Evolutionary conservation across 2,888 invertebrate species (phyloP).

Genomic region (Orthosia gracilis): DNA sequence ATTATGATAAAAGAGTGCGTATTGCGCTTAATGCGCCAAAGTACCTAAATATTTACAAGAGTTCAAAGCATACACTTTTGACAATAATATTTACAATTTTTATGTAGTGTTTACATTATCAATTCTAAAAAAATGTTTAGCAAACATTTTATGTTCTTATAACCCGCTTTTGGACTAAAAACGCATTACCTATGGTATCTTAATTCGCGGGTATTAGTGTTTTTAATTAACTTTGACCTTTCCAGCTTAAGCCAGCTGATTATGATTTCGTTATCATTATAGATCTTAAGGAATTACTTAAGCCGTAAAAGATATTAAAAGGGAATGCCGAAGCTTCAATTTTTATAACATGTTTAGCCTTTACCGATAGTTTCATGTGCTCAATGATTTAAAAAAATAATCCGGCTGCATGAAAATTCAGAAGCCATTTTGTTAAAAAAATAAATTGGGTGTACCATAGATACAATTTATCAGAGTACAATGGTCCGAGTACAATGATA

Average conservation of each 20-base stretch:
- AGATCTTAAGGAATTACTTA: slow-evolving; percentile 13
- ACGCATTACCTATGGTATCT: background rate
- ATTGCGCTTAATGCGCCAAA: slow-evolving; percentile 4
- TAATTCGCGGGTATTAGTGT: slow-evolving; percentile 11
- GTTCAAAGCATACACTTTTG: slow-evolving; percentile 52
- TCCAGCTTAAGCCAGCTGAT: slow-evolving; percentile 23
- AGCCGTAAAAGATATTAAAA: slow-evolving; percentile 15
- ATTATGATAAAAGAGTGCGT: background rate
- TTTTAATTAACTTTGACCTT: slow-evolving; percentile 47
- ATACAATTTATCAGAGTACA: background rate
- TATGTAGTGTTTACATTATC: background rate
- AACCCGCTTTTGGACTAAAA: background rate
- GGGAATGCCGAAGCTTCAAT: background rate
- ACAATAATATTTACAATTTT: slow-evolving; percentile 50
- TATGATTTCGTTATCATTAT: slow-evolving; percentile 26
- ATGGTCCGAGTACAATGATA: too few species aligned
- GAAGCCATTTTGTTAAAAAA: slow-evolving; percentile 17
- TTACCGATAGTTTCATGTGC: slow-evolving; percentile 13
- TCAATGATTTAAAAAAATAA: slow-evolving; percentile 17
- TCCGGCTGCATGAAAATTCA: slow-evolving; percentile 6
- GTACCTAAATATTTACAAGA: slow-evolving; percentile 50
- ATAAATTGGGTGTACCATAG: background rate
- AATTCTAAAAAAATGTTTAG: slow-evolving; percentile 28
- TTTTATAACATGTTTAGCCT: slow-evolving; percentile 1
- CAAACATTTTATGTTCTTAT: slow-evolving; percentile 20